Evolutionary conservation across 2,113 vertebrate species (phyloP), one percentile per base, ranked within the genome.

Genomic region (Gasterosteus nipponicus): DNA sequence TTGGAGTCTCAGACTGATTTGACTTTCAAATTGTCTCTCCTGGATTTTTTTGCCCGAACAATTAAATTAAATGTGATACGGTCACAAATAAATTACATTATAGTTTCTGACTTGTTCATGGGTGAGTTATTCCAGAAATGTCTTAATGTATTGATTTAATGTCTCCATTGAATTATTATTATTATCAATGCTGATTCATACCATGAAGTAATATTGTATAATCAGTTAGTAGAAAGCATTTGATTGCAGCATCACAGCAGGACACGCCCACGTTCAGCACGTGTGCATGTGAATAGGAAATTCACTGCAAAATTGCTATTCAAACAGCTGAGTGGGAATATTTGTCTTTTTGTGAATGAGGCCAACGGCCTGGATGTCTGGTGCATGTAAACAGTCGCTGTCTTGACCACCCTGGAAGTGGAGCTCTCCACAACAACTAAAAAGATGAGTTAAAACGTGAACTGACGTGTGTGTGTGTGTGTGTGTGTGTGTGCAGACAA

Each of bases 31-130:
- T 26, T 26, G 22, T 26, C 22, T 26, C 22, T 26, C 22, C 22
- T 42, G 47, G 39, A 69, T 41, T 60, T 68, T 10, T 57, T 9
- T 60, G 47, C 3, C 39, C 56, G 72, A 68, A 68, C 41, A 19
- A 46, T 51, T 19, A 53, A 39, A 22, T 39, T 16, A 54, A 3
- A 69, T 69, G 16, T 7, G 5, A 14, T 12, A 53, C 16, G 44
- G 18, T 26, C 58, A 66, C n/a, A 11, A 47, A 31, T 59, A 78
- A 39, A 60, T 54, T 5, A 53, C 58, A 46, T 66, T 6, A 47
- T 7, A 46, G 64, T 19, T 39, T 44, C 29, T 22, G 51, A 69
- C 16, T 31, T 49, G 47, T 29, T n/a, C 61, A 31, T n/a, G 26
- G 56, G 18, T 19, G 1, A 0, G 16, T 9, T 62, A 51, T 42